A percentile compares a stretch with the other conserved stretches of the same genome.
These are phyloP conservation scores for Phymorhynchus buccinoides DNA, from an alignment of 1,140 invertebrate species.

Conservation along the genomic window DNA sequence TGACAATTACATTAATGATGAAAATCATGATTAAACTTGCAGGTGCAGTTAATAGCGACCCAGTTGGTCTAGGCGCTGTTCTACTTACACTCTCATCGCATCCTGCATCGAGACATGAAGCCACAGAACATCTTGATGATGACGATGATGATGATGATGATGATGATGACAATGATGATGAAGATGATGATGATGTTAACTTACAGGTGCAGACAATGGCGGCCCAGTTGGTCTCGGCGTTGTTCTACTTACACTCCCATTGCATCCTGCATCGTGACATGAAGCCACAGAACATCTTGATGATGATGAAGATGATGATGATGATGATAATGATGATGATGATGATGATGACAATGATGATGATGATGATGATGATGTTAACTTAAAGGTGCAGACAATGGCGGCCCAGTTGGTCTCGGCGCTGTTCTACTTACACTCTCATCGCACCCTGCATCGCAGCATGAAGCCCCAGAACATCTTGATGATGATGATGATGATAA, in stretches of 20 bases:
- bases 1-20: too few species aligned
- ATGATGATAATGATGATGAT: slow-evolving; percentile 12
- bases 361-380: slow-evolving; percentile 77
- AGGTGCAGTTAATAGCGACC: not conserved
- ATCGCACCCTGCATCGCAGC: slow-evolving; percentile 78
- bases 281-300: too few species aligned
- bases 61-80: too few species aligned
- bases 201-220: slow-evolving; percentile 85
- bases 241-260: slow-evolving; percentile 74
- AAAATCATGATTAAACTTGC: not conserved
- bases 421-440: slow-evolving; percentile 73
- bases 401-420: slow-evolving; percentile 45
- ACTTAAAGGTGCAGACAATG: slow-evolving; percentile 45
- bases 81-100: slow-evolving; percentile 36
- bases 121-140: slow-evolving; percentile 92
- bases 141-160: slow-evolving; percentile 12
- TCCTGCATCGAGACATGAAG: slow-evolving; percentile 84
- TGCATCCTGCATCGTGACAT: too few species aligned
- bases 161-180: slow-evolving; percentile 14
- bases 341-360: too few species aligned
- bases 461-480: slow-evolving; percentile 96
- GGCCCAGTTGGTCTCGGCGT: slow-evolving; percentile 86
- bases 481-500: too few species aligned
- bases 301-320: slow-evolving; percentile 74
- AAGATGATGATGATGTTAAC: too few species aligned